Conservation (phyloP, 2,888 invertebrate genomes). For the Eristalis pertinax region DNA sequence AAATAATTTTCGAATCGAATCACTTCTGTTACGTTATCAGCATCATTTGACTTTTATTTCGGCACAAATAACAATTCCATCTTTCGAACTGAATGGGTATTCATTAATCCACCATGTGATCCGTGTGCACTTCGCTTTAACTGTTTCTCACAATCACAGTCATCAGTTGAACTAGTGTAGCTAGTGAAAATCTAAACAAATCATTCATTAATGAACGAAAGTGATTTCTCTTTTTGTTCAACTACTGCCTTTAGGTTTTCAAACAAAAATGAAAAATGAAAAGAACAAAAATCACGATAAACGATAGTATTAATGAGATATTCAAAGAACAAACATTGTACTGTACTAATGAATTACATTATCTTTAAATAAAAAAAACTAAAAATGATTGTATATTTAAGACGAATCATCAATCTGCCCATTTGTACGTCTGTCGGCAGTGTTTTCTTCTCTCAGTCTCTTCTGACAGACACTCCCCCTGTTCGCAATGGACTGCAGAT, state of each 20-base stretch:
- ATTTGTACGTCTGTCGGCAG: not conserved
- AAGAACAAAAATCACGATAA: not conserved
- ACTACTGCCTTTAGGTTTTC: constrained; percentile 58
- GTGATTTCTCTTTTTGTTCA: constrained; percentile 14
- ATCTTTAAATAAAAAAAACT: constrained; percentile 56
- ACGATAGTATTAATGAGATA: constrained; percentile 1
- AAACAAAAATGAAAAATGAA: constrained; percentile 24
- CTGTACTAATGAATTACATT: constrained; percentile 44
- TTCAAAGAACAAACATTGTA: constrained; percentile 21
- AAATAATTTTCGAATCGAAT: constrained; percentile 1
- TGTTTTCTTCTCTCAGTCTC: not conserved
- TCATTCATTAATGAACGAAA: constrained; percentile 14
- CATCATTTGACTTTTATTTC: not conserved
- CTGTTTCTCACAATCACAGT: not conserved
- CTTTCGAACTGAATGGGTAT: not conserved
- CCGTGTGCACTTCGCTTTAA: not conserved
- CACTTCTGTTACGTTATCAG: not conserved
- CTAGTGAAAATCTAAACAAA: constrained; percentile 21
- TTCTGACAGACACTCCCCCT: not conserved
- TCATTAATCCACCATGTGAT: not conserved
- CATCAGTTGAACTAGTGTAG: not conserved
- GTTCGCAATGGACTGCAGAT: no score
- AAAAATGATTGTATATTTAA: not conserved
- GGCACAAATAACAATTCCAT: not conserved
- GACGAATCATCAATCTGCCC: not conserved